Conservation (phyloP, 2,113 vertebrate genomes). For the Syngnathus floridae region DNA sequence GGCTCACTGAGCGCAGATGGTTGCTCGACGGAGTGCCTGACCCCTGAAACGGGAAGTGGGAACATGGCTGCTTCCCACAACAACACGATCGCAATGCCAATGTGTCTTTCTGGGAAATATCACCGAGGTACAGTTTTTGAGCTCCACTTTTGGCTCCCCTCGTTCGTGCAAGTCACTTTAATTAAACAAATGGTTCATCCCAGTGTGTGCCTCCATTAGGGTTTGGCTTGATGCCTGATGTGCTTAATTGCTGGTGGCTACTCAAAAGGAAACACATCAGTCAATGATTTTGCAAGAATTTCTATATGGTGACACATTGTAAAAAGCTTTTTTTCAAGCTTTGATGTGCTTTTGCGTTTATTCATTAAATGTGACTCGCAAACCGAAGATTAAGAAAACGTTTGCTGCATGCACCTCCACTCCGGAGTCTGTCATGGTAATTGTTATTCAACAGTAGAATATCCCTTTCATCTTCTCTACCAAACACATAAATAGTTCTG, state of each 20-base stretch:
- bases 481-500: neutral
- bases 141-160: conserved; percentile 21
- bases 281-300: conserved; percentile 18
- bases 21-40: conserved; percentile 29
- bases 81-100: conserved; percentile 35
- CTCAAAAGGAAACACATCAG: conserved; percentile 32
- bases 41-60: conserved; percentile 43
- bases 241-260: conserved; percentile 40
- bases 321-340: conserved; percentile 9
- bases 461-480: neutral
- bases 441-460: conserved; percentile 8
- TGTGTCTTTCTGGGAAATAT: conserved; percentile 37
- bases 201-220: conserved; percentile 29
- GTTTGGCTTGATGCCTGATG: conserved; percentile 39
- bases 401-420: conserved; percentile 2
- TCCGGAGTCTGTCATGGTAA: neutral
- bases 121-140: neutral
- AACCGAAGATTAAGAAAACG: neutral
- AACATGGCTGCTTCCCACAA: conserved; percentile 34
- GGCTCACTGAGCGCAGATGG: conserved; percentile 31
- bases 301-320: neutral
- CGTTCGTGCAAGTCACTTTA: conserved; percentile 43
- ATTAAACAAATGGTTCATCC: conserved; percentile 47
- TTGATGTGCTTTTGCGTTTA: neutral
- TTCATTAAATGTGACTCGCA: conserved; percentile 7